Percentiles rank a stretch among this genome's conserved stretches.
These are phyloP conservation scores for Bubo blakistoni DNA, from an alignment of 2,113 vertebrate genomes.

Conservation along the genomic window DNA sequence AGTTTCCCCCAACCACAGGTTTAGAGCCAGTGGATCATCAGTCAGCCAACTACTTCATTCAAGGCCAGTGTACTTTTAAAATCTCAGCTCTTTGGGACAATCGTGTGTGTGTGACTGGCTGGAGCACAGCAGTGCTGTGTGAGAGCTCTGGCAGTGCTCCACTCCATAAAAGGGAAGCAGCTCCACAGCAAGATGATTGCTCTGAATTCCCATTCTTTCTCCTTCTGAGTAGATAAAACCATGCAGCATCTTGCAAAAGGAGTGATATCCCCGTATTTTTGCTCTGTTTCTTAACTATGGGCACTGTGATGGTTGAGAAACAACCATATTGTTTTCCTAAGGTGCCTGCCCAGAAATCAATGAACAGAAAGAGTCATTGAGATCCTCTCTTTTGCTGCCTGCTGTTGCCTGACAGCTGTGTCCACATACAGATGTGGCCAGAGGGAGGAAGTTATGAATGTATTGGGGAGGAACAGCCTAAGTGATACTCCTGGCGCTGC, in stretches of 20 bases:
- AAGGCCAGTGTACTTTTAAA: slow-evolving; percentile 36
- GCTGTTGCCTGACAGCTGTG: not conserved
- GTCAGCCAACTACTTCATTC: not conserved
- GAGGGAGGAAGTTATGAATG: not conserved
- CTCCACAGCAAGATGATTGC: not conserved
- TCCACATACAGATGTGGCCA: not conserved
- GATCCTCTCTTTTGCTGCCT: not conserved
- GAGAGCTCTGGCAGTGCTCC: not conserved
- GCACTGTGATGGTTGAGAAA: not conserved
- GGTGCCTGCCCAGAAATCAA: not conserved
- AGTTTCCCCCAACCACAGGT: not conserved
- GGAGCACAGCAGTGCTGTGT: not conserved
- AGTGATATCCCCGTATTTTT: not conserved
- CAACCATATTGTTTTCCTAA: not conserved
- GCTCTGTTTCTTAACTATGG: not conserved
- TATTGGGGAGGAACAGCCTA: not conserved
- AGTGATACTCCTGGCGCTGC: not conserved
- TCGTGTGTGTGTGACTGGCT: not conserved
- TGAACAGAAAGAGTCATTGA: not conserved
- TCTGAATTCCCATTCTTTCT: not conserved
- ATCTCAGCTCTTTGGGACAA: not conserved
- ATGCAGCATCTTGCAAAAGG: not conserved
- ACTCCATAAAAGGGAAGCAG: not conserved
- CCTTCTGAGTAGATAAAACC: not conserved
- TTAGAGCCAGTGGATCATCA: not conserved